Evolutionary conservation across 2,797 vertebrate species (phyloP).

Genomic region (Danio choprae): DNA sequence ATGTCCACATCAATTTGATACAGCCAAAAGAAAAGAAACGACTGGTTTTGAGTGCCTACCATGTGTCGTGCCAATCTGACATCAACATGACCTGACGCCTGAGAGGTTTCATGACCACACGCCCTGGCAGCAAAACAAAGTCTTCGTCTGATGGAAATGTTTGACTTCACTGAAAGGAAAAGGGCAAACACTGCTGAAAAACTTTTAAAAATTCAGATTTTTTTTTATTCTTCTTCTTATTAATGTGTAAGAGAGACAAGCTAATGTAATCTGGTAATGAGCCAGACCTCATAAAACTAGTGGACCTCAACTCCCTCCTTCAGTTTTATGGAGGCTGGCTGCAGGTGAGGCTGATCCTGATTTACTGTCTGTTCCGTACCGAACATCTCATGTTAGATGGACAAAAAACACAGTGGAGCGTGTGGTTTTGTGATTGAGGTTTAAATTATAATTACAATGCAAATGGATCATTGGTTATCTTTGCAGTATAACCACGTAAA

Average conservation of each 20-base stretch:
- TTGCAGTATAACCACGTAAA: not conserved
- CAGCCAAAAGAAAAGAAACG: not conserved
- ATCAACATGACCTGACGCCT: not conserved
- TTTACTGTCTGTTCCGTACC: conserved; percentile 87
- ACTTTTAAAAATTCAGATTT: conserved; percentile 41
- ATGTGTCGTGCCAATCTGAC: conserved; percentile 11
- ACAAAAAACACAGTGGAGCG: not conserved
- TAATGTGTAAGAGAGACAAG: conserved; percentile 51
- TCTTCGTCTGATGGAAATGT: conserved; percentile 1
- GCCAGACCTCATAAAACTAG: conserved; percentile 58
- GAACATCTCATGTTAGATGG: conserved; percentile 1
- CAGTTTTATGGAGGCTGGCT: conserved; percentile 83
- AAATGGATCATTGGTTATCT: not conserved
- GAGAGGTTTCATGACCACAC: no score
- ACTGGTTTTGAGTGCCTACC: not conserved
- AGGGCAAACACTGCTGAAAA: conserved; percentile 54
- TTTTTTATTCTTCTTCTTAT: conserved; percentile 39
- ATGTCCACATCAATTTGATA: not conserved
- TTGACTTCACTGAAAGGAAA: conserved; percentile 33
- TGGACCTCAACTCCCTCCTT: conserved; percentile 72
- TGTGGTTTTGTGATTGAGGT: not conserved
- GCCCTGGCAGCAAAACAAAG: conserved; percentile 2
- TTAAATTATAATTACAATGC: not conserved
- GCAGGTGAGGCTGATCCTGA: conserved; percentile 79
- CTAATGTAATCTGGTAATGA: conserved; percentile 61